Base-by-base conservation (phyloP, 2,888 invertebrate species). In the Schizaphis graminum region DNA sequence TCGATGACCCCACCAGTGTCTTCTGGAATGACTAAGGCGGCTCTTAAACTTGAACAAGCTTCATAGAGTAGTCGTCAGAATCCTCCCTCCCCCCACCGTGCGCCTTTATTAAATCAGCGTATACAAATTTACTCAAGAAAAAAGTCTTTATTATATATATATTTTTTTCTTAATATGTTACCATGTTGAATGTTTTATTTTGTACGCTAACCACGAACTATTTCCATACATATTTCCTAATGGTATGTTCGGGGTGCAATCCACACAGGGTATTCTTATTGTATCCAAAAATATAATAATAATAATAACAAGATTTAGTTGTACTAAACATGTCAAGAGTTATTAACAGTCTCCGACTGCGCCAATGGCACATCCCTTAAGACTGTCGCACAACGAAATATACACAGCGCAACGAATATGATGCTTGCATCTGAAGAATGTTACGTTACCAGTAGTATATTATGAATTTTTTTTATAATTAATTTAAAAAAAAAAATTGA, bases 401-500 rank as follows among this genome's bases (percentile, higher is more conserved):
- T 61, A 93, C 85, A 91, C 53, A 67, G 94, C 57, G 94, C 94
- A 94, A 91, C 94, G 91, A 94, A 56, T 41, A 92, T 53, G 92
- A 88, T 94, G 35, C 57, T 89, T 41, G 85, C 61, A 91, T 94
- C 91, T 28, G 53, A 53, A 86, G 11, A 94, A 94, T 94, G 94
- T 94, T 91, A 94, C 84, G 94, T 94, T 94, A 94, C 94, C 94
- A 94, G 86, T 94, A 94, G 94, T 86, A 94, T 91, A 94, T 94
- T 94, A 94, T 49, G 35, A 13, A 49, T 94, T 90, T 94, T 91
- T 90, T 90, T 90, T 93, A 57, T 87, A 49, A 53, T 85, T 90
- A 87, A 92, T 77, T 67, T 53, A 77, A 67, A 84, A 89, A 92
- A 91, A 89, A 56, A 89, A 89, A 77, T 26, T 49, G 94, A 94